Evolutionary conservation across 1,140 invertebrate species (phyloP), one percentile per base, ranked within the genome.

Genomic region (Lerema accius): DNA sequence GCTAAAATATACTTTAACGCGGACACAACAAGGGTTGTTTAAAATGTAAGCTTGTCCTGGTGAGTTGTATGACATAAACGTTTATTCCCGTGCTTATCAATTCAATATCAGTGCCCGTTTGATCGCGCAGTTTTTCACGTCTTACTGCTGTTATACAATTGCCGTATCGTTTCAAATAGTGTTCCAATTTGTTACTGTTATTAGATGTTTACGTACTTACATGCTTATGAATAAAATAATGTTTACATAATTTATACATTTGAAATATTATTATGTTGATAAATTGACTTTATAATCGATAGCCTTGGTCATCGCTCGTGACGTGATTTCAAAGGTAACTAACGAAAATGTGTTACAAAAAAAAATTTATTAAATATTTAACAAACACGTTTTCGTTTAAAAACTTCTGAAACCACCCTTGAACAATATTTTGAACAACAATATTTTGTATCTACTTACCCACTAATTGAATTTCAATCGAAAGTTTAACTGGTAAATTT

Each of bases 91-190:
- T 71, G 71, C 71, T 74, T 74, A 82, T 83, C 80, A 82, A 80
- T 83, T 78, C 82, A 83, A 83, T 85, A 83, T 83, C 74, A 82
- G 63, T 75, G 59, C 69, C 65, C 69, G 59, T 83, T 85, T 82
- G 82, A 85, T 85, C 71, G 72, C 73, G 69, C 78, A 73, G 71
- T 84, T 73, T 74, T 50, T 63, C 64, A 78, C 76, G 73, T 84
- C 42, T 80, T 60, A 60, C 48, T 66, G 70, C 75, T 78, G 67
- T 75, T 77, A 67, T 59, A 59, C 55, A 59, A 59, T 56, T 58
- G 39, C 14, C 67, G 48, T 60, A 61, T 66, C 43, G 58, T 60
- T 60, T 14, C 28, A 50, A 60, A 63, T 65, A 67, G 55, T 63
- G 53, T 63, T 61, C 37, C 19, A 46, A 50, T 63, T 63, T 13